Base-by-base conservation (phyloP, 1,140 invertebrate genomes). In the Thaumetopoea pityocampa region DNA sequence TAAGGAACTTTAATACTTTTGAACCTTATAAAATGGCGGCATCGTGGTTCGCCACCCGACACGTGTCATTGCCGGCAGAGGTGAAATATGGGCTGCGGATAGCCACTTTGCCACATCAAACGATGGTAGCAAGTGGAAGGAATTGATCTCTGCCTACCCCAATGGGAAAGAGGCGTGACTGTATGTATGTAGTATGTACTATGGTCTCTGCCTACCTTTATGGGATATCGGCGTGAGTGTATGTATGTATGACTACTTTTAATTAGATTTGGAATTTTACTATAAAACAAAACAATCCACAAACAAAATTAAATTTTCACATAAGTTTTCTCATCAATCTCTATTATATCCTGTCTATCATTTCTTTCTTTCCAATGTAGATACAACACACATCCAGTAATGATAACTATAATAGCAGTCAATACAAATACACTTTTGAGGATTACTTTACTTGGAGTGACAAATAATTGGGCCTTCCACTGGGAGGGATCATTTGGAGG, bases 361-460 rank as follows among this genome's bases (percentile, higher is more conserved):
- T 98, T 94, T 66, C 93, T 90, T 85, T 99, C 98, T 68, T 96
- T 96, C 89, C 94, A 96, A 73, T 99, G 96, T 3, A 99, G 87
- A 27, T 92, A 90, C 8, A 90, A 87, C 37, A 99, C 96, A 53
- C 98, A 93, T 4, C 92, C 78, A 20, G 91, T 91, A 36, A 99
- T 93, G 27, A 98, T 86, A 28, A 92, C 85, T 68, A 97, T 97
- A 2, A 97, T 95, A 9, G 91, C 94, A 1, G 94, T 89, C 29
- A 99, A 85, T 0, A 97, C 96, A 29, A 92, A 90, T 0, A 96
- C 95, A 67, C 96, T 99, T 71, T 97, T 90, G 2, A 97, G 77
- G 65, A 99, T 97, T 8, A 98, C 85, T 77, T 96, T 95, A 74
- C 95, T 98, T 0, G 98, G 97, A 0, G 97, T 99, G 0, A 99